phyloP scores from a whole-genome alignment of 2,888 invertebrate species.

The Drosophila hamatofila region DNA sequence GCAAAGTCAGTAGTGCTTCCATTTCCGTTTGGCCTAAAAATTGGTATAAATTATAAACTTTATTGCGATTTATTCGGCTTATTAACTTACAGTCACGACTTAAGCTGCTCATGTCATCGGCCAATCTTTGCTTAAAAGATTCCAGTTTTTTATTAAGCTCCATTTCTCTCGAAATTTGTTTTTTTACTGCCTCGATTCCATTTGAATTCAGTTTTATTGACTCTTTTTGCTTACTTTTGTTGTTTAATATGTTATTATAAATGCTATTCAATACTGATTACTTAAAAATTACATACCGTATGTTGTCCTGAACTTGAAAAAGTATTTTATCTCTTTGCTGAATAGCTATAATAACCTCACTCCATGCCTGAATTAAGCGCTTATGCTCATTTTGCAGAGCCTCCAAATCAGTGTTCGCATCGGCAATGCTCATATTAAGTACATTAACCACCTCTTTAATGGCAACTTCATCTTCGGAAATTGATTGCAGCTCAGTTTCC shows the following conservation, averaged over 20 bases:
- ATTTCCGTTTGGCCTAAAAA: conserved; percentile 86
- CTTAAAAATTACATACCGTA: conserved; percentile 85
- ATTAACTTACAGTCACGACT: conserved; percentile 76
- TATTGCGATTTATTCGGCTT: too few species aligned
- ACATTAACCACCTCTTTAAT: conserved; percentile 88
- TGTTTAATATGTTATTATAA: not conserved
- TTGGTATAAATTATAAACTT: not conserved
- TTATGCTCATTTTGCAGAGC: conserved; percentile 90
- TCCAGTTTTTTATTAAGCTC: conserved; percentile 88
- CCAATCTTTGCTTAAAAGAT: conserved; percentile 87
- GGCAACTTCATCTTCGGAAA: conserved; percentile 88
- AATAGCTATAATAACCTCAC: conserved; percentile 90
- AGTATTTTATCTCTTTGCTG: conserved; percentile 89
- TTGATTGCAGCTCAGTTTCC: conserved; percentile 88
- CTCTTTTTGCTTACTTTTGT: conserved; percentile 87
- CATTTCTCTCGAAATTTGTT: conserved; percentile 89
- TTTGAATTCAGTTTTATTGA: conserved; percentile 86
- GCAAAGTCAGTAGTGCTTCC: conserved; percentile 86
- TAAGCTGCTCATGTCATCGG: conserved; percentile 86
- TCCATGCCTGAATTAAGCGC: conserved; percentile 90
- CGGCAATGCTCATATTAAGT: conserved; percentile 87
- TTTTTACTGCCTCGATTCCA: conserved; percentile 89
- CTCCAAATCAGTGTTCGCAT: conserved; percentile 91
- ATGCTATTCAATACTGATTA: not conserved
- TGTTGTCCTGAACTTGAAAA: conserved; percentile 87